Evolutionary conservation across 2,113 vertebrate genomes (phyloP).

Genomic region (Taurulus bubalis): DNA sequence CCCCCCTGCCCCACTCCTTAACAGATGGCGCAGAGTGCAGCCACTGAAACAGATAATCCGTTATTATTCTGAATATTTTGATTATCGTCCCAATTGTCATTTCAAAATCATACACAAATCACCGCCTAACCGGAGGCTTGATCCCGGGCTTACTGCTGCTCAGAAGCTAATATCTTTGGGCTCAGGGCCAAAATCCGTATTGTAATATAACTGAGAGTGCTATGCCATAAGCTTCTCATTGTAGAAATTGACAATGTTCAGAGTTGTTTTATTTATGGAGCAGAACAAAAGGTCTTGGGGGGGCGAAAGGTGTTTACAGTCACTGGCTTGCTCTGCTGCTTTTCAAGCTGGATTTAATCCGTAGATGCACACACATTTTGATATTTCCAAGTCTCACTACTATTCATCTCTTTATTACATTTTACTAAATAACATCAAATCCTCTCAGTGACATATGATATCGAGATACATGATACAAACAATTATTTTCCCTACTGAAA

Average conservation of each 20-base stretch:
- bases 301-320: slow-evolving; percentile 55
- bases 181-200: slow-evolving; percentile 31
- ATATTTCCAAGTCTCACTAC: background rate
- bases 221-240: slow-evolving; percentile 62
- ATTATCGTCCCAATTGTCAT: slow-evolving; percentile 64
- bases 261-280: slow-evolving; percentile 62
- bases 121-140: slow-evolving; percentile 56
- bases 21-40: slow-evolving; percentile 69
- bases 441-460: background rate
- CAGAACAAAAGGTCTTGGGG: slow-evolving; percentile 42
- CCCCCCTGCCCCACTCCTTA: slow-evolving; percentile 13
- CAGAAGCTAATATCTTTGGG: slow-evolving; percentile 62
- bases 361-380: background rate
- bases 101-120: slow-evolving; percentile 70
- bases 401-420: background rate
- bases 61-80: slow-evolving; percentile 75
- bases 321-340: slow-evolving; percentile 11
- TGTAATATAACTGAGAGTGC: slow-evolving; percentile 63
- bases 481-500: background rate
- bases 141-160: slow-evolving; percentile 47
- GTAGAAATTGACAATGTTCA: slow-evolving; percentile 45
- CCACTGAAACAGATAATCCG: slow-evolving; percentile 64
- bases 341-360: slow-evolving; percentile 20
- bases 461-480: background rate
- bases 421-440: background rate